Evolutionary conservation across 2,888 invertebrate species (phyloP).

Genomic region (Petrophora chlorosata): DNA sequence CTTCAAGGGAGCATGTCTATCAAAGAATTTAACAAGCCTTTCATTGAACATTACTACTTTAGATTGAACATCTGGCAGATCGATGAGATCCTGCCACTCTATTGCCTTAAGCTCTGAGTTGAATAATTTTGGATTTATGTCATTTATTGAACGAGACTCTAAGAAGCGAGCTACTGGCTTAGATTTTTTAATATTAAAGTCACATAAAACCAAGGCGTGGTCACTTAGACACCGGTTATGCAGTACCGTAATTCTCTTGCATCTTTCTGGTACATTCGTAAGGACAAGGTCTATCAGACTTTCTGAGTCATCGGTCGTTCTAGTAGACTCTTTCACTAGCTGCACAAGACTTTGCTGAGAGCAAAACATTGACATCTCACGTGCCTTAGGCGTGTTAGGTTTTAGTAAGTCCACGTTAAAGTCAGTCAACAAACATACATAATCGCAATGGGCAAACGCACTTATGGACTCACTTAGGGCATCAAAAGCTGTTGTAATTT

Average conservation of each 20-base stretch:
- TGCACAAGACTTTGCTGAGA: neutral
- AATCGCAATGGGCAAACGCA: constrained; percentile 16
- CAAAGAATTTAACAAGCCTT: neutral
- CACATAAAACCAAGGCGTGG: neutral
- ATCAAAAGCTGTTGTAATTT: constrained; percentile 19
- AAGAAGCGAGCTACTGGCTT: neutral
- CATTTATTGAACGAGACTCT: neutral
- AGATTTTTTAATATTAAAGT: neutral
- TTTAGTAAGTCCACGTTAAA: constrained; percentile 23
- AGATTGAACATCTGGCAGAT: neutral
- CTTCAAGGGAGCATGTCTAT: neutral
- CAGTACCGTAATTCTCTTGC: neutral
- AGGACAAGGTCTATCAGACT: constrained; percentile 26
- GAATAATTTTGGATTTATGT: neutral
- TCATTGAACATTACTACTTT: neutral
- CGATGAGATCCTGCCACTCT: neutral
- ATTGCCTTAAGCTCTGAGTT: neutral
- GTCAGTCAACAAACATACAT: constrained; percentile 19
- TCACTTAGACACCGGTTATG: neutral
- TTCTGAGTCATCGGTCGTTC: constrained; percentile 17
- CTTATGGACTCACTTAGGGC: constrained; percentile 28
- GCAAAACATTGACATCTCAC: neutral
- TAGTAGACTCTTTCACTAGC: constrained; percentile 12
- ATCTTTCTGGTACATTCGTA: constrained; percentile 8
- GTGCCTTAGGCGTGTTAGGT: neutral